These are phyloP conservation scores for Schizaphis graminum DNA, from an alignment of 2,888 invertebrate genomes.

Conservation along the genomic window DNA sequence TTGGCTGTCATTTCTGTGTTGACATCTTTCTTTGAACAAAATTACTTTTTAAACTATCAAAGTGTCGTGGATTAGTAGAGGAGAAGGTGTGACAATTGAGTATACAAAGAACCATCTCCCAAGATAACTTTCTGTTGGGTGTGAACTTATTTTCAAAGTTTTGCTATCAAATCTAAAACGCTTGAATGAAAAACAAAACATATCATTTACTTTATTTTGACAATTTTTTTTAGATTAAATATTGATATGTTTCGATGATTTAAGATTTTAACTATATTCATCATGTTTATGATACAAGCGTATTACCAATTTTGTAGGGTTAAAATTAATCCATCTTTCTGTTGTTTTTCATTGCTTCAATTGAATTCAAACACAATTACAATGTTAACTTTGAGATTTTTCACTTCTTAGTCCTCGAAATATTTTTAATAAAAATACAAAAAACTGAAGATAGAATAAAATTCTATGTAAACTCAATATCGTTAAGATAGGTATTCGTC, in stretches of 20 bases:
- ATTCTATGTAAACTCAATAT: too few species aligned
- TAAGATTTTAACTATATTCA: not conserved
- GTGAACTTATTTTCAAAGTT: conserved; percentile 2
- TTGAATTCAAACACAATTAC: too few species aligned
- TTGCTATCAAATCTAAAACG: not conserved
- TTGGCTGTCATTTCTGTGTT: not conserved
- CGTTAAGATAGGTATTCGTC: too few species aligned
- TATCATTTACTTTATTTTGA: not conserved
- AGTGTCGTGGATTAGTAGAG: not conserved
- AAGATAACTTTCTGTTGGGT: not conserved
- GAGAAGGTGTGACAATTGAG: not conserved
- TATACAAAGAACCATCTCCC: not conserved
- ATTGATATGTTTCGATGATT: not conserved
- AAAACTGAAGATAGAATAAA: too few species aligned
- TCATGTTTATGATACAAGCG: not conserved
- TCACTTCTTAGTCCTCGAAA: too few species aligned
- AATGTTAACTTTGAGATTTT: too few species aligned
- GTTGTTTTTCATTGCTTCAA: too few species aligned
- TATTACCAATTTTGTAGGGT: too few species aligned
- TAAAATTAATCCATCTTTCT: too few species aligned
- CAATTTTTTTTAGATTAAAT: not conserved
- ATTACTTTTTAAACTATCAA: not conserved
- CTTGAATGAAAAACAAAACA: not conserved
- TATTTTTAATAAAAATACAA: too few species aligned
- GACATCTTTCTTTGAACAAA: not conserved